A percentile compares a stretch with the other conserved stretches of the same genome.
These are phyloP conservation scores for Salminus brasiliensis DNA, from an alignment of 2,113 vertebrate species.

Conservation along the genomic window DNA sequence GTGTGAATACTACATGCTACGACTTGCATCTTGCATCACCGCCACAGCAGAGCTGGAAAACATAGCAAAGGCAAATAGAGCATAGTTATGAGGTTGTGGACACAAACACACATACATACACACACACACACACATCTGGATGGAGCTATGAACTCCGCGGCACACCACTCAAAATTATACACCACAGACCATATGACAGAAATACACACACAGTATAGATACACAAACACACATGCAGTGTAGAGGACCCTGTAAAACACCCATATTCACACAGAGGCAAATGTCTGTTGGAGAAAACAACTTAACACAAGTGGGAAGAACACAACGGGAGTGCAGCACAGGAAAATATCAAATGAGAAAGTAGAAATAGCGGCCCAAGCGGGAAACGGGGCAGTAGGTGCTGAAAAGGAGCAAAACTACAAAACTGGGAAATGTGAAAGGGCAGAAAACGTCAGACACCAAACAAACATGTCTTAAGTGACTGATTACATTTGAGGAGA, in stretches of 20 bases:
- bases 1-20: slow-evolving; percentile 23
- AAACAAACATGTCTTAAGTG: too few relatives aligned
- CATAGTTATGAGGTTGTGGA: slow-evolving; percentile 27
- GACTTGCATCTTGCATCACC: slow-evolving; percentile 29
- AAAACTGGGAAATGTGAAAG: too few relatives aligned
- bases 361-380: too few relatives aligned
- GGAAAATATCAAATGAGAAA: too few relatives aligned
- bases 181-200: slow-evolving; percentile 48
- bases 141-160: slow-evolving; percentile 71
- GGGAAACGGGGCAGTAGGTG: too few relatives aligned
- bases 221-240: slow-evolving; percentile 49
- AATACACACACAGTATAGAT: slow-evolving; percentile 41
- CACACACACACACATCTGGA: slow-evolving; percentile 70
- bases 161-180: slow-evolving; percentile 75
- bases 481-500: too few relatives aligned
- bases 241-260: too few relatives aligned
- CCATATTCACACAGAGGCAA: slow-evolving; percentile 61
- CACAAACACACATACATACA: slow-evolving; percentile 11
- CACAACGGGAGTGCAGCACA: too few relatives aligned
- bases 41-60: slow-evolving; percentile 19
- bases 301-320: too few relatives aligned
- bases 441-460: too few relatives aligned
- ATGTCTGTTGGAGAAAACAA: background rate
- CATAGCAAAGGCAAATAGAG: slow-evolving; percentile 25
- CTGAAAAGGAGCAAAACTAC: too few relatives aligned